Percentiles rank a stretch among this genome's conserved stretches.
Conservation (phyloP, 2,797 vertebrate genomes). For the Gephyroberyx darwinii region DNA sequence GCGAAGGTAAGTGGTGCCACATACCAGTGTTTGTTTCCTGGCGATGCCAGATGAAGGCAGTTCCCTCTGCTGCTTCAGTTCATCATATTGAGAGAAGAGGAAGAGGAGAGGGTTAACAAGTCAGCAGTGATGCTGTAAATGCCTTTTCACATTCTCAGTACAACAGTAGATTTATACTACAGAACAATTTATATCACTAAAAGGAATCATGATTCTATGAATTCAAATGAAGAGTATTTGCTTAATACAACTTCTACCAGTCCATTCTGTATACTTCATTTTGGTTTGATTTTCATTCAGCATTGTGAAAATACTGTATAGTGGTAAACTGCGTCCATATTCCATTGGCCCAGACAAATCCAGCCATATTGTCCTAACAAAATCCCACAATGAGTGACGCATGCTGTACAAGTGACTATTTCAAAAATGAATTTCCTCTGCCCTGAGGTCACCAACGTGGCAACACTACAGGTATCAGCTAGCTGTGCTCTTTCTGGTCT, state of each 20-base stretch:
- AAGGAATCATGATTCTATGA: not conserved
- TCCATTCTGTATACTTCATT: not conserved
- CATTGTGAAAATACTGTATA: not conserved
- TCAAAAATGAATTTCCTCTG: not conserved
- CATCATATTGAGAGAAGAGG: constrained; percentile 55
- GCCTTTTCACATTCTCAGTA: not conserved
- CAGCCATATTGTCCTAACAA: not conserved
- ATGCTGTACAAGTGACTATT: not conserved
- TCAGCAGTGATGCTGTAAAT: not conserved
- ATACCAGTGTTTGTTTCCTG: constrained; percentile 62
- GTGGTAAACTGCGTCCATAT: not conserved
- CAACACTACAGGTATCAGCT: not conserved
- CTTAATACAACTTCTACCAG: not conserved
- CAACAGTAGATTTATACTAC: too few relatives aligned
- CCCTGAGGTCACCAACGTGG: not conserved
- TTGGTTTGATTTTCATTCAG: not conserved
- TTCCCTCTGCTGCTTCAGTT: constrained; percentile 56
- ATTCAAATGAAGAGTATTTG: not conserved
- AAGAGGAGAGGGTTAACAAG: constrained; percentile 24
- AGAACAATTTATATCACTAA: not conserved
- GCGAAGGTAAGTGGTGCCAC: constrained; percentile 34
- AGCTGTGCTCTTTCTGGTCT: constrained; percentile 10
- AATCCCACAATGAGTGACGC: not conserved
- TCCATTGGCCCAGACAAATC: not conserved
- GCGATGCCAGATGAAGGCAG: not conserved